Evolutionary conservation across 2,888 invertebrate genomes (phyloP).

Genomic region (Mythimna lalbum): DNA sequence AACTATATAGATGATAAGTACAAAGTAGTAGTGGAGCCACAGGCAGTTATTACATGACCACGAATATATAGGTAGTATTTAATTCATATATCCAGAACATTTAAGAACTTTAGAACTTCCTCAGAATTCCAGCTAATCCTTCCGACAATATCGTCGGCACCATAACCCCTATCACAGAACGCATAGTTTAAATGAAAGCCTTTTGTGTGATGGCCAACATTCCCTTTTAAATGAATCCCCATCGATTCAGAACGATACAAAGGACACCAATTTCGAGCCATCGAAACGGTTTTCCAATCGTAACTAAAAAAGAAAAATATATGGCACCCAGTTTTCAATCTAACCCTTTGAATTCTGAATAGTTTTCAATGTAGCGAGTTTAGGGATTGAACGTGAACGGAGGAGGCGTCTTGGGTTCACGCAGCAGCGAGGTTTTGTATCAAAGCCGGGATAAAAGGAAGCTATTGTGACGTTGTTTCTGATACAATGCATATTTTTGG

Average conservation of each 20-base stretch:
- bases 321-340: constrained; percentile 63
- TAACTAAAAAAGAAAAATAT: constrained; percentile 64
- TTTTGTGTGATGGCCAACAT: constrained; percentile 63
- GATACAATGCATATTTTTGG: constrained; percentile 11
- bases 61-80: background rate
- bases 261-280: constrained; percentile 64
- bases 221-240: constrained; percentile 65
- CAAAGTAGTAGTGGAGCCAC: no score
- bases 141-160: background rate
- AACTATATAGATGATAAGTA: no score
- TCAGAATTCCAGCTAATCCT: background rate
- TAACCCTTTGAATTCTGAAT: constrained; percentile 62
- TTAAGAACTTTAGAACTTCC: background rate
- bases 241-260: constrained; percentile 66
- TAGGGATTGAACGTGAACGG: constrained; percentile 25
- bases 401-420: constrained; percentile 42
- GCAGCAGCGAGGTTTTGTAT: constrained; percentile 25
- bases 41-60: background rate
- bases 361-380: constrained; percentile 55
- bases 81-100: background rate
- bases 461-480: constrained; percentile 7
- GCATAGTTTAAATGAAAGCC: constrained; percentile 55
- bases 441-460: constrained; percentile 8
- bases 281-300: constrained; percentile 67
- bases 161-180: constrained; percentile 23